A percentile compares a stretch with the other conserved stretches of the same genome.
phyloP scores from a whole-genome alignment of 2,113 vertebrate genomes.

The Epinephelus cyanopodus region DNA sequence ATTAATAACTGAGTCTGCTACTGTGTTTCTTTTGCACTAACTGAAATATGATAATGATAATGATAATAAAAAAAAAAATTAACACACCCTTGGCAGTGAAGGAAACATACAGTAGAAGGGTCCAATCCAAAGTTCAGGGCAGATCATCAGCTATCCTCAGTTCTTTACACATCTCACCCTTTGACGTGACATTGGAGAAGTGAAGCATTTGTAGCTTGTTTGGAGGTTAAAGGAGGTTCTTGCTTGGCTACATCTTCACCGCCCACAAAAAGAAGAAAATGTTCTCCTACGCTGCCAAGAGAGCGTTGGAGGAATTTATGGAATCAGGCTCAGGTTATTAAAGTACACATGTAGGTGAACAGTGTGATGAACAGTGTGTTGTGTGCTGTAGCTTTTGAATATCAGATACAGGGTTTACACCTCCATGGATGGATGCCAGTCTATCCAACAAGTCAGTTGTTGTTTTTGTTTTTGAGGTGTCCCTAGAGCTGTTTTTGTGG shows the following conservation, averaged over 20 bases:
- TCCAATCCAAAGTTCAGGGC: neutral
- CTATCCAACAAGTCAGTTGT: no score
- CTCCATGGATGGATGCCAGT: neutral
- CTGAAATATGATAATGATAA: neutral
- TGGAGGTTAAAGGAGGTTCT: slow-evolving; percentile 22
- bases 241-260: slow-evolving; percentile 38
- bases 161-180: slow-evolving; percentile 1
- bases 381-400: slow-evolving; percentile 39
- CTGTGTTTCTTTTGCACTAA: no score
- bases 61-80: neutral
- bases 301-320: slow-evolving; percentile 57
- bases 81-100: neutral
- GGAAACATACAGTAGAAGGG: fast-evolving
- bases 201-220: neutral
- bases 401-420: slow-evolving; percentile 31
- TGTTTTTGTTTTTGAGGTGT: neutral
- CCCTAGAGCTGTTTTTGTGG: neutral
- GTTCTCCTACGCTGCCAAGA: slow-evolving; percentile 54
- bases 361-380: slow-evolving; percentile 29
- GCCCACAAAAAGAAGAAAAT: slow-evolving; percentile 55
- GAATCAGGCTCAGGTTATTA: slow-evolving; percentile 48
- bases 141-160: neutral
- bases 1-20: no score
- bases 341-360: slow-evolving; percentile 51
- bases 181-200: slow-evolving; percentile 4